Percentiles rank a stretch among this genome's conserved stretches.
phyloP scores from a whole-genome alignment of 2,888 invertebrate species.

The Pandemis heparana region DNA sequence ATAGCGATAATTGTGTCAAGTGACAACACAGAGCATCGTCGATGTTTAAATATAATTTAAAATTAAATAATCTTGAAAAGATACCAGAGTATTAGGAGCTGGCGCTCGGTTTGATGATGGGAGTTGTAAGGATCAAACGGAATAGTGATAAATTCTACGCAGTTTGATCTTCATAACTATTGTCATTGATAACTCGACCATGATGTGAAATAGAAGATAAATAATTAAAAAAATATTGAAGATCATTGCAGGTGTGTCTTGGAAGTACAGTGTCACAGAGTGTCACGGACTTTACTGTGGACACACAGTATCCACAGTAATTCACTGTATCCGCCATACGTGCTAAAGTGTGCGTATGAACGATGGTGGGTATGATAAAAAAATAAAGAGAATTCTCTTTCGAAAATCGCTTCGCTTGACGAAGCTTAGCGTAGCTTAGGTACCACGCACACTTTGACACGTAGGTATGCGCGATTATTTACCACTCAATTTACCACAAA shows the following conservation, averaged over 20 bases:
- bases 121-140: slow-evolving; percentile 32
- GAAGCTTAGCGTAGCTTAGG: no score
- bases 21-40: slow-evolving; percentile 5
- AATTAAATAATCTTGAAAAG: background rate
- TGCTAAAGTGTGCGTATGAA: no score
- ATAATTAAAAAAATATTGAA: no score
- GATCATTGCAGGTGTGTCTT: slow-evolving; percentile 17
- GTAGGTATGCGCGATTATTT: no score
- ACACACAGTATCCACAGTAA: no score
- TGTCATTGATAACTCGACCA: slow-evolving; percentile 5
- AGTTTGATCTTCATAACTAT: slow-evolving; percentile 41
- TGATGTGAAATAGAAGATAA: background rate
- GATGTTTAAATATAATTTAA: background rate
- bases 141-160: slow-evolving; percentile 38
- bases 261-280: slow-evolving; percentile 21
- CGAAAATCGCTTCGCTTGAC: no score
- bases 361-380: no score
- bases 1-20: slow-evolving; percentile 32
- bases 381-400: no score
- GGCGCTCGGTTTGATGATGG: slow-evolving; percentile 10
- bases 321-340: background rate
- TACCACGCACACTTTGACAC: no score
- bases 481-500: no score
- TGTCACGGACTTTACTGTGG: background rate
- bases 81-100: background rate